Base-by-base conservation (phyloP, 2,888 invertebrate species). In the Mongoloraphidia duomilia region DNA sequence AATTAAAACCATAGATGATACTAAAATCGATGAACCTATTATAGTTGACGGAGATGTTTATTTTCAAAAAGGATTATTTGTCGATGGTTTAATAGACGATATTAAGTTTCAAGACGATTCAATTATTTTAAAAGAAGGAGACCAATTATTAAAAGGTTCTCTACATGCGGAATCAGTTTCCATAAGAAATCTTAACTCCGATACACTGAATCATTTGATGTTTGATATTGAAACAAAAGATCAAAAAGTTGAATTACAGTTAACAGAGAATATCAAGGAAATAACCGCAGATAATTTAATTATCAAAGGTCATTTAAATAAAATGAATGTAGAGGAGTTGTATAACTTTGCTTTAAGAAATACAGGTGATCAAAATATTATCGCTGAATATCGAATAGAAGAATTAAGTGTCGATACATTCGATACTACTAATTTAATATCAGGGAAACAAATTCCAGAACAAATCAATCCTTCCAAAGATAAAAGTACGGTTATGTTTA, bases 271-370 rank as follows among this genome's bases (percentile, higher is more conserved):
- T 46, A 49, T 47, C 49, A 17, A 38, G 46, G 41, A 49, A 34
- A 51, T 77, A 6, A 61, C 56, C 14, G 64, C 72, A 2, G 61
- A 70, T 49, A 61, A 72, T 33, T 54, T 76, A 10, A 56, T 61
- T 11, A 60, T 76, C 11, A 59, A 59, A 3, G 73, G 71, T n/a
- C 63, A 60, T 10, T 58, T 79, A 0, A 79, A 79, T 58, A 65
- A 66, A 9, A 58, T 71, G 4, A 62, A 63, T 47, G 64, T 77
- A 55, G 54, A 60, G 1, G 59, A 66, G 9, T 58, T 79, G 34
- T 52, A 69, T 26, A 62, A 69, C 46, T 65, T 70, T 53, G 65
- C 71, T 1, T 59, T 80, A 10, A 73, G 67, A 59, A 67, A 64
- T 14, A 55, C 55, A 2, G 75, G 72, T 2, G 58, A 72, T 55